phyloP scores from a whole-genome alignment of 2,113 vertebrate genomes.

The Aplodontia rufa region DNA sequence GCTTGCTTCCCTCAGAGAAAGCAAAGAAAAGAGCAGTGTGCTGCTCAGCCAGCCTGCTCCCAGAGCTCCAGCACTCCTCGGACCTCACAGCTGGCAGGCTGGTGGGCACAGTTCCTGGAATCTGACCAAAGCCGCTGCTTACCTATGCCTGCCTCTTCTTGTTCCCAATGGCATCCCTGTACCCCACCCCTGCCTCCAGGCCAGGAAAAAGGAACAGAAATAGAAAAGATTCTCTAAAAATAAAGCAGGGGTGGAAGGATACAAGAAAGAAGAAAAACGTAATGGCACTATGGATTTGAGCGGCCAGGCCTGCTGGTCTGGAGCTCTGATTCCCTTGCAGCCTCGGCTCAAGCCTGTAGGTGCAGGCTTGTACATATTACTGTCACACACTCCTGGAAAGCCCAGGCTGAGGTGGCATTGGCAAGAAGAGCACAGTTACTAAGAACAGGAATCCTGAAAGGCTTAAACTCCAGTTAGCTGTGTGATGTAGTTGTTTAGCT shows the following conservation, averaged over 20 bases:
- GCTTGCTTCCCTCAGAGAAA: neutral
- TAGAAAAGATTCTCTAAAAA: constrained; percentile 58
- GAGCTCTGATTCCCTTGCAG: neutral
- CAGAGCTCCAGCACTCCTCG: neutral
- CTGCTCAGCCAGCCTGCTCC: neutral
- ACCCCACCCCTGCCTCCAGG: neutral
- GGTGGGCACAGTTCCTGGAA: neutral
- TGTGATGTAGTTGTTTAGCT: neutral
- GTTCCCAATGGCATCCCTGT: neutral
- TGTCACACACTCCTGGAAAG: neutral
- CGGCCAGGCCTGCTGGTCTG: neutral
- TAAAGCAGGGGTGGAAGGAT: constrained; percentile 46
- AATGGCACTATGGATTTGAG: neutral
- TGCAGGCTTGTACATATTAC: rapidly evolving
- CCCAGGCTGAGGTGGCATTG: neutral
- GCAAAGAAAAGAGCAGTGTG: neutral
- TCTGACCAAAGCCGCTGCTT: neutral
- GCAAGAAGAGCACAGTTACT: neutral
- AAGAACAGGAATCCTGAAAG: neutral
- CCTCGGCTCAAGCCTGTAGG: neutral
- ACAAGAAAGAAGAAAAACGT: neutral
- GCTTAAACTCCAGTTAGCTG: neutral
- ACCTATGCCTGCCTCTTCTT: neutral
- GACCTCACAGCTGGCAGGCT: neutral
- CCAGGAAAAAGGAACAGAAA: constrained; percentile 32